A percentile compares a stretch with the other conserved stretches of the same genome.
These are phyloP conservation scores for Oeneis ivallda DNA, from an alignment of 2,888 invertebrate genomes.

Conservation along the genomic window DNA sequence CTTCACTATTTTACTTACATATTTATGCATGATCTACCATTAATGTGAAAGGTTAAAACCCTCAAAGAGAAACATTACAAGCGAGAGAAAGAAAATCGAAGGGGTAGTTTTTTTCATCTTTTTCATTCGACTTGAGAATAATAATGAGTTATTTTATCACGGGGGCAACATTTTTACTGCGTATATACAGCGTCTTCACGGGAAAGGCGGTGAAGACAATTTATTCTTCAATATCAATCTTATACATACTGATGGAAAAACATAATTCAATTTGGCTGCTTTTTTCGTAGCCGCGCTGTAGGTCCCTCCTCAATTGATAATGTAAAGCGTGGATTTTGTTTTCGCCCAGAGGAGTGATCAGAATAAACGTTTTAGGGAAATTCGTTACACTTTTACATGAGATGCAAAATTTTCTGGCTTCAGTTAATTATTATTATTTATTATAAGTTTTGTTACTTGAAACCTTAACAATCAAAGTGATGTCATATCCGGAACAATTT, in stretches of 20 bases:
- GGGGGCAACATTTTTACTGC: slow-evolving; percentile 35
- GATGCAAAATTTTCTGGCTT: neutral
- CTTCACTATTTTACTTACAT: no score
- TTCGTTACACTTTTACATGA: neutral
- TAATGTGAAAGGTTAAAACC: no score
- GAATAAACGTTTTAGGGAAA: neutral
- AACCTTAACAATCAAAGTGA: no score
- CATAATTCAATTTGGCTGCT: slow-evolving; percentile 45
- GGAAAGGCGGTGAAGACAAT: slow-evolving; percentile 42
- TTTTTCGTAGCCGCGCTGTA: slow-evolving; percentile 29
- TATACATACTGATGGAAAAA: slow-evolving; percentile 44
- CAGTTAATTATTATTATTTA: neutral
- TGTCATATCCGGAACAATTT: no score
- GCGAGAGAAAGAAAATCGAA: neutral
- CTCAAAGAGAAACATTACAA: no score
- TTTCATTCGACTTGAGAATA: slow-evolving; percentile 13
- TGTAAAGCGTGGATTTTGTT: slow-evolving; percentile 33
- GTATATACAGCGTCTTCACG: slow-evolving; percentile 30
- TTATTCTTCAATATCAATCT: slow-evolving; percentile 46
- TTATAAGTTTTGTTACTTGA: no score
- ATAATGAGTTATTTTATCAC: slow-evolving; percentile 31
- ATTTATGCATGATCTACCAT: no score
- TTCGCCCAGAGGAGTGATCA: slow-evolving; percentile 9
- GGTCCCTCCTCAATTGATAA: slow-evolving; percentile 27
- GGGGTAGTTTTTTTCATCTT: neutral